These are phyloP conservation scores for Pissodes strobi DNA, from an alignment of 1,140 invertebrate genomes.

Conservation along the genomic window DNA sequence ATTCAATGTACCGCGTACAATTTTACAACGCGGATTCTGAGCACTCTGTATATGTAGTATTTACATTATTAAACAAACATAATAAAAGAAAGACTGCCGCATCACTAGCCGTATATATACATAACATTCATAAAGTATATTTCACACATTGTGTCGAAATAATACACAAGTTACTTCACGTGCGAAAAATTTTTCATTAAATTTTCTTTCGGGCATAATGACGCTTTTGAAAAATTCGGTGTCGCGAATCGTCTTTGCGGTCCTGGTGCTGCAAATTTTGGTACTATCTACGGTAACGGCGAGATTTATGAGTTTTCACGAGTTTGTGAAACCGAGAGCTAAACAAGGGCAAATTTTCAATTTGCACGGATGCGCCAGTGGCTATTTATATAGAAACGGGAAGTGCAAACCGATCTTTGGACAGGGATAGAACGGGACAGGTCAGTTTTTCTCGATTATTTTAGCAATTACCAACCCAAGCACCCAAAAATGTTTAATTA, in stretches of 20 bases:
- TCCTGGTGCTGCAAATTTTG: not conserved
- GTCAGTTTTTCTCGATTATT: too few relatives aligned
- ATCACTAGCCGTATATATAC: conserved; percentile 5
- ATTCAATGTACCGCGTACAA: too few relatives aligned
- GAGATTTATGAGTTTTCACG: not conserved
- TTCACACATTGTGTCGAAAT: not conserved
- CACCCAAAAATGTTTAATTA: too few relatives aligned
- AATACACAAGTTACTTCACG: not conserved
- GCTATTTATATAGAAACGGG: conserved; percentile 1
- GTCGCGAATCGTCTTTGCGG: not conserved
- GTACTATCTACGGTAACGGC: not conserved
- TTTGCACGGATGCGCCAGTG: not conserved
- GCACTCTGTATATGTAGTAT: too few relatives aligned
- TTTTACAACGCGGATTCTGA: too few relatives aligned
- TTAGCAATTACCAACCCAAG: too few relatives aligned
- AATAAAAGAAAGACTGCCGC: conserved; percentile 3
- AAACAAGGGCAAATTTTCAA: not conserved
- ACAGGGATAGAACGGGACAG: not conserved
- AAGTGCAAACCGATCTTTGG: conserved; percentile 1
- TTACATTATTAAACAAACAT: conserved; percentile 4
- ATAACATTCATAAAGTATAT: not conserved
- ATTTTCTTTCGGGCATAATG: not conserved
- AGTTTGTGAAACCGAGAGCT: conserved; percentile 3
- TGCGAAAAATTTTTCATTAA: not conserved
- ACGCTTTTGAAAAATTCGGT: not conserved